phyloP scores from a whole-genome alignment of 2,113 vertebrate species.

The Lamprologus callipterus region DNA sequence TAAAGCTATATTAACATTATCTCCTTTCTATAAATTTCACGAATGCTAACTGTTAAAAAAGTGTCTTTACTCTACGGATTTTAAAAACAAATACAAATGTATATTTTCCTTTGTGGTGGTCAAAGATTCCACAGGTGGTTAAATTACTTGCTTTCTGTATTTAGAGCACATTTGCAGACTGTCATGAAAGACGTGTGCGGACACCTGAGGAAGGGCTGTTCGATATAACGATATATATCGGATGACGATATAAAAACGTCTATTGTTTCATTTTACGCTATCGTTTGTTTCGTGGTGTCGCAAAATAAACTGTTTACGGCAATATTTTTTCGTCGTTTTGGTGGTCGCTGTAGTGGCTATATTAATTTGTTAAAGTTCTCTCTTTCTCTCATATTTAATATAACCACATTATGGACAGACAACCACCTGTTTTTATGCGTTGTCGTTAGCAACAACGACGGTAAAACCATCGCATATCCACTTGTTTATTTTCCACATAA shows the following conservation, averaged over 20 bases:
- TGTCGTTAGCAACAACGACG: too few relatives aligned
- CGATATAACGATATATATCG: accelerated
- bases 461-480: accelerated
- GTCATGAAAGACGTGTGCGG: background rate
- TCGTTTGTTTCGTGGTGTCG: accelerated
- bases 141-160: background rate
- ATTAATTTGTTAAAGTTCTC: background rate
- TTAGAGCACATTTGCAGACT: background rate
- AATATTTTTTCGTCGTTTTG: accelerated
- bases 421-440: too few relatives aligned
- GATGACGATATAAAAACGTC: accelerated
- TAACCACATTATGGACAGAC: too few relatives aligned
- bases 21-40: background rate
- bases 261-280: background rate
- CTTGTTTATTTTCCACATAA: background rate
- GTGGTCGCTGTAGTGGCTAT: accelerated
- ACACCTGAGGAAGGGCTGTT: background rate
- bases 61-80: accelerated
- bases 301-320: background rate
- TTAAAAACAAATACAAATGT: background rate
- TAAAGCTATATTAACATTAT: background rate
- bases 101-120: background rate
- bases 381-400: background rate
- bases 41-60: background rate
- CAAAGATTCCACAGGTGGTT: background rate